phyloP scores from a whole-genome alignment of 2,888 invertebrate species.

The Volucella bombylans region DNA sequence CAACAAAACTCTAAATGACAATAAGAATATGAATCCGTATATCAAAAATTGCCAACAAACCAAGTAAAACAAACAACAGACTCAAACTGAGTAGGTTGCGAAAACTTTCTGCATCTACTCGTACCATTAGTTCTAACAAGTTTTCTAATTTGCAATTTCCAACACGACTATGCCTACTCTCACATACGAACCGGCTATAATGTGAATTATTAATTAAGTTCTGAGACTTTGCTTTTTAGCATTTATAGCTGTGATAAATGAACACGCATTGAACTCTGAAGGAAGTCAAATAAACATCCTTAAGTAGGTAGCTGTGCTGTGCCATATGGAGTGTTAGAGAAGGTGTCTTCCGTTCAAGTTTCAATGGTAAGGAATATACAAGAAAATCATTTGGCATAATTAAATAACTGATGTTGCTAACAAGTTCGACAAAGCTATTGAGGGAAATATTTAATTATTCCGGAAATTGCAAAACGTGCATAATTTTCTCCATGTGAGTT shows the following conservation, averaged over 20 bases:
- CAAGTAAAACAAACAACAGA: too few species aligned
- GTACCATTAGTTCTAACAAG: constrained; percentile 19
- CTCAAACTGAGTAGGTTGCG: too few species aligned
- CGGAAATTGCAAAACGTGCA: constrained; percentile 34
- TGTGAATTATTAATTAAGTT: constrained; percentile 51
- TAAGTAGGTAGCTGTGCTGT: constrained; percentile 8
- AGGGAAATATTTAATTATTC: constrained; percentile 44
- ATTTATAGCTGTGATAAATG: constrained; percentile 42
- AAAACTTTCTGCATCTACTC: too few species aligned
- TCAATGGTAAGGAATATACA: constrained; percentile 6
- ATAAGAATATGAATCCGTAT: too few species aligned
- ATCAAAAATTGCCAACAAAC: too few species aligned
- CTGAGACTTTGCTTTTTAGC: constrained; percentile 15
- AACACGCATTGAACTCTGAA: constrained; percentile 38
- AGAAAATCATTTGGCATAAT: constrained; percentile 50
- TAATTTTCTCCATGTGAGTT: background rate
- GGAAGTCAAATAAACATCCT: constrained; percentile 43
- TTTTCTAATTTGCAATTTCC: constrained; percentile 39
- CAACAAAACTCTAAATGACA: too few species aligned
- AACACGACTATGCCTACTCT: background rate
- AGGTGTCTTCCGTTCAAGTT: background rate
- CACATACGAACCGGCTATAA: constrained; percentile 21
- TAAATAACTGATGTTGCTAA: constrained; percentile 44
- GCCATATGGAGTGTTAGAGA: constrained; percentile 18
- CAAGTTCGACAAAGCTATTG: constrained; percentile 37